Conservation (phyloP, 2,113 vertebrate genomes). For the Gallinago media region DNA sequence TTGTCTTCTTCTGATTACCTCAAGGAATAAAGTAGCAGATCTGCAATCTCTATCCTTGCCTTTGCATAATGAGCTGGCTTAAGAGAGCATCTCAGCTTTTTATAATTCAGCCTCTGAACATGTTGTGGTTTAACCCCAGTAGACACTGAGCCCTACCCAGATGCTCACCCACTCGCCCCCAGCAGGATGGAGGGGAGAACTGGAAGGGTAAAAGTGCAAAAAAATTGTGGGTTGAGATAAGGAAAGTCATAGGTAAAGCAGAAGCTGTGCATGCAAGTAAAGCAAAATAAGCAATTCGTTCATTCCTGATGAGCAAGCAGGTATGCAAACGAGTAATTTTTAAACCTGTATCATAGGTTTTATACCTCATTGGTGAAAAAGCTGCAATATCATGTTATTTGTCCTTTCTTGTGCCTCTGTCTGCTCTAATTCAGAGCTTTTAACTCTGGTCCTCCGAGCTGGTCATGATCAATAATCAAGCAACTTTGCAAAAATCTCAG, state of each 20-base stretch:
- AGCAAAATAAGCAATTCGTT: not conserved
- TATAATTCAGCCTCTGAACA: not conserved
- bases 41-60: not conserved
- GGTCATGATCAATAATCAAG: not conserved
- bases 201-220: not conserved
- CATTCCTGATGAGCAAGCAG: not conserved
- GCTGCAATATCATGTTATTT: not conserved
- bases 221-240: not conserved
- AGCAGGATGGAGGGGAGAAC: not conserved
- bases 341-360: not conserved
- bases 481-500: not conserved
- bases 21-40: not conserved
- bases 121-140: not conserved
- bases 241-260: not conserved
- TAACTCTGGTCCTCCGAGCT: not conserved
- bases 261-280: not conserved
- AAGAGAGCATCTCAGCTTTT: not conserved
- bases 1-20: not conserved
- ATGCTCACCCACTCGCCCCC: fast-evolving
- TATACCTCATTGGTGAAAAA: not conserved
- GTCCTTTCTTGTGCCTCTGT: not conserved
- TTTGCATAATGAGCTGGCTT: not conserved
- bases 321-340: not conserved
- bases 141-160: not conserved
- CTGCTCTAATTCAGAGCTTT: not conserved